Conservation (phyloP, 2,888 invertebrate species). For the Notodonta dromedarius region DNA sequence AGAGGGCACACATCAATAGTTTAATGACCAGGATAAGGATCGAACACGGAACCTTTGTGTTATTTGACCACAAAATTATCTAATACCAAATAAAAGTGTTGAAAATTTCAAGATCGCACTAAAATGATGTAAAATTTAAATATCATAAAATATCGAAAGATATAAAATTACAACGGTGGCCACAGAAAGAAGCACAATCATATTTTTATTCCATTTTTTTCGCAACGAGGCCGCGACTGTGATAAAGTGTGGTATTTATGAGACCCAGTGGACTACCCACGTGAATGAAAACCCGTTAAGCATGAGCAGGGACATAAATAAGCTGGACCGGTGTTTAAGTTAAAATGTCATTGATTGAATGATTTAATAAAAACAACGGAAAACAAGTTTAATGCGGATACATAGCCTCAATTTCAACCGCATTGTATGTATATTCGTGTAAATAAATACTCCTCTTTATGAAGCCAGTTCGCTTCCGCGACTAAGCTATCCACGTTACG, state of each 20-base stretch:
- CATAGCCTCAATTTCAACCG: too few species aligned
- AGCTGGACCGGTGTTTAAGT: constrained; percentile 22
- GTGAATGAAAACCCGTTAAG: constrained; percentile 32
- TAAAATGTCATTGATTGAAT: constrained; percentile 5
- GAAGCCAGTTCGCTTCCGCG: too few species aligned
- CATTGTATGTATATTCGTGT: too few species aligned
- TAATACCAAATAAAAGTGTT: too few species aligned
- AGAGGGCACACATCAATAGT: too few species aligned
- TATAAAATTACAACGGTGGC: constrained; percentile 42
- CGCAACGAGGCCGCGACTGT: constrained; percentile 34
- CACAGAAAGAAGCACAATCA: constrained; percentile 45
- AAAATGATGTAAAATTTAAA: not conserved
- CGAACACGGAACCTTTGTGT: too few species aligned
- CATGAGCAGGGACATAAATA: constrained; percentile 19
- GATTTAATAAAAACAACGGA: not conserved
- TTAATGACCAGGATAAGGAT: too few species aligned
- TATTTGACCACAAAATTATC: too few species aligned
- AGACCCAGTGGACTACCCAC: constrained; percentile 48
- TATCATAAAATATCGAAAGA: not conserved
- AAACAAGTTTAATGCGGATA: not conserved
- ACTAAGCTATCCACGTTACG: too few species aligned
- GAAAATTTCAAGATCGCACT: too few species aligned
- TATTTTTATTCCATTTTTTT: constrained; percentile 47
- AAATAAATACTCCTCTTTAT: too few species aligned
- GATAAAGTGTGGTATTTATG: constrained; percentile 59